Evolutionary conservation across 2,113 vertebrate genomes (phyloP), one percentile per base, ranked within the genome.

Genomic region (Calypte anna): DNA sequence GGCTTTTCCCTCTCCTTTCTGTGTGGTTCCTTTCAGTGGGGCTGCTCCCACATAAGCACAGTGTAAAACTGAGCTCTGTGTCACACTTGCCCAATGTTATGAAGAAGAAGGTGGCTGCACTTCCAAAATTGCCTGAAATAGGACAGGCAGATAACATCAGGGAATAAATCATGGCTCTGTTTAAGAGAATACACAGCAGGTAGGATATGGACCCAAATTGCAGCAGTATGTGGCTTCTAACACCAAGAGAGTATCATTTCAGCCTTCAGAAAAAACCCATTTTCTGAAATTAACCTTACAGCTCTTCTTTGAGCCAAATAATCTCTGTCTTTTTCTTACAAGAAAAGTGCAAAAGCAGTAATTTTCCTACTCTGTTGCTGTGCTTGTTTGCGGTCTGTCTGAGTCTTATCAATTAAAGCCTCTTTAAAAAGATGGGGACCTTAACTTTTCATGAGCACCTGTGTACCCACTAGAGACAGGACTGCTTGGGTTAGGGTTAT

Each of bases 361-460:
- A 55, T 94, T 95, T 94, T 76, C 67, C 70, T 85, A 23, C 64
- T 61, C 23, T 36, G 43, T 82, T 66, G 19, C 59, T 79, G 38
- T 57, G 43, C 86, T 86, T 93, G 12, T 86, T 77, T 86, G 83
- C 62, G 70, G 57, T 64, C 64, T 64, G 36, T 44, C 67, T 80
- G 40, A 31, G 87, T 73, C 68, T 93, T 88, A 79, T 93, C 93
- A 96, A 92, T 97, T 96, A 97, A 86, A 78, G 59, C 80, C 81
- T 53, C 61, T 86, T 91, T 93, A 57, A 62, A 92, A 93, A 91
- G 81, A 79, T 77, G 69, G 25, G 63, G 88, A 93, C 80, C 50
- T 91, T 77, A 81, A 79, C 48, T 93, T 94, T 88, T 84, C 89
- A 40, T 14, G 76, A 94, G 91, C 96, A 97, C 96, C 97, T 97